phyloP scores from a whole-genome alignment of 2,797 vertebrate genomes.

The Parauchenoglanis punctatus region DNA sequence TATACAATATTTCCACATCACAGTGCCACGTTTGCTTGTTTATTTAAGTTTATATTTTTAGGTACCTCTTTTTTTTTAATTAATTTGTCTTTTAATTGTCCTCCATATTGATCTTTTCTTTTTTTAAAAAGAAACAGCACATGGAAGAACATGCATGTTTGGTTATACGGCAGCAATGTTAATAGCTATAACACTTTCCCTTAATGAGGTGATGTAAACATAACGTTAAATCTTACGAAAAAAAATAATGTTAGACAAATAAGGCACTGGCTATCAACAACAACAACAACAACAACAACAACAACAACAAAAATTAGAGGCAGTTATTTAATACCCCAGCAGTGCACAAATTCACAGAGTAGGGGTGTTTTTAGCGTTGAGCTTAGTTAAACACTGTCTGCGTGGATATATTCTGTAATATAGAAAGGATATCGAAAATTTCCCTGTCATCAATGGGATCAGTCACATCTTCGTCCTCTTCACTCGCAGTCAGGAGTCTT shows the following conservation, averaged over 20 bases:
- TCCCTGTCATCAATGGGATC: conserved; percentile 90
- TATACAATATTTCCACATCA: background rate
- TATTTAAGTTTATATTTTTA: background rate
- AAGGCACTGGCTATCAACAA: background rate
- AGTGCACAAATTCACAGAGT: background rate
- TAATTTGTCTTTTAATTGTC: background rate
- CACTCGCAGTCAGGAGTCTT: conserved; percentile 77
- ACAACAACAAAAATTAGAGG: background rate
- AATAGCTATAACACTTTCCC: background rate
- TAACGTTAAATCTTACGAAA: no score
- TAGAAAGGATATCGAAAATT: conserved; percentile 93
- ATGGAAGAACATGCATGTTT: background rate
- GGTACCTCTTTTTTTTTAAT: background rate
- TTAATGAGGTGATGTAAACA: background rate
- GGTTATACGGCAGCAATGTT: background rate
- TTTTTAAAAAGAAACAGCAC: background rate
- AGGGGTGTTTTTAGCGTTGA: background rate
- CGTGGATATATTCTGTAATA: background rate
- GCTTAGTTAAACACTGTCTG: no score
- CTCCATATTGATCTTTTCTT: background rate
- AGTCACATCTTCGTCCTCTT: conserved; percentile 85
- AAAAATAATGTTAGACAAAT: background rate
- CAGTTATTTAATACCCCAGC: background rate
- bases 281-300: no score
- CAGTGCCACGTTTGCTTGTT: background rate